phyloP scores from a whole-genome alignment of 1,140 invertebrate species.

The Drosophila murphyi region DNA sequence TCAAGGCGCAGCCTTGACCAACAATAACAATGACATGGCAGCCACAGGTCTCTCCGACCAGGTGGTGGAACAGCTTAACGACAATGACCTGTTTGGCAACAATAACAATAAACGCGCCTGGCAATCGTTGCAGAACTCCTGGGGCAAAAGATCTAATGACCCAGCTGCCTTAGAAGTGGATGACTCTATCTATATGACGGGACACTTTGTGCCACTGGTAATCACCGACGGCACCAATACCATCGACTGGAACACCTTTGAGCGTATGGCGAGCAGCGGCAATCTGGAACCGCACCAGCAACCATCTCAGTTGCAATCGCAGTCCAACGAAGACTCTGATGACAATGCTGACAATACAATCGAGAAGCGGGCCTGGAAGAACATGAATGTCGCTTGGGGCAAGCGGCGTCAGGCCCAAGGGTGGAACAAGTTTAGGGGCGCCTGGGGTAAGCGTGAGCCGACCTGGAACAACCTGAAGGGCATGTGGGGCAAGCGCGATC shows the following conservation, averaged over 20 bases:
- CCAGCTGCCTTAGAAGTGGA: slow-evolving; percentile 32
- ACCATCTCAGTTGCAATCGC: neutral
- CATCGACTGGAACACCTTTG: slow-evolving; percentile 73
- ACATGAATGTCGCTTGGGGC: slow-evolving; percentile 88
- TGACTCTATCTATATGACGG: slow-evolving; percentile 68
- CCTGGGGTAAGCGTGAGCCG: slow-evolving; percentile 89
- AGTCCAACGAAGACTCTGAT: slow-evolving; percentile 56
- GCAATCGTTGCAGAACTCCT: slow-evolving; percentile 87
- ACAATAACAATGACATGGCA: slow-evolving; percentile 49
- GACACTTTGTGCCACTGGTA: slow-evolving; percentile 74
- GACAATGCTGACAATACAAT: slow-evolving; percentile 47
- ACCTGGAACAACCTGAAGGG: slow-evolving; percentile 90
- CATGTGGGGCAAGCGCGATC: slow-evolving; percentile 89
- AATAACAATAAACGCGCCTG: slow-evolving; percentile 87
- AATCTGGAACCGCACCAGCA: slow-evolving; percentile 29
- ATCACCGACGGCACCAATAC: slow-evolving; percentile 75
- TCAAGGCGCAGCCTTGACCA: slow-evolving; percentile 32
- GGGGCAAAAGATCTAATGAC: slow-evolving; percentile 86
- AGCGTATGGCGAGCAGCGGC: slow-evolving; percentile 55
- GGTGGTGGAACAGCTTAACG: slow-evolving; percentile 63
- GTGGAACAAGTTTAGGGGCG: slow-evolving; percentile 86
- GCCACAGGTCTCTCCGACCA: slow-evolving; percentile 60
- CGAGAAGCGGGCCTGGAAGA: slow-evolving; percentile 87
- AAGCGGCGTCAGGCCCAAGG: slow-evolving; percentile 86
- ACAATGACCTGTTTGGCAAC: slow-evolving; percentile 58